Percentiles rank a stretch among this genome's conserved stretches.
These are phyloP conservation scores for Stenichneumon culpator DNA, from an alignment of 2,888 invertebrate species.

Conservation along the genomic window DNA sequence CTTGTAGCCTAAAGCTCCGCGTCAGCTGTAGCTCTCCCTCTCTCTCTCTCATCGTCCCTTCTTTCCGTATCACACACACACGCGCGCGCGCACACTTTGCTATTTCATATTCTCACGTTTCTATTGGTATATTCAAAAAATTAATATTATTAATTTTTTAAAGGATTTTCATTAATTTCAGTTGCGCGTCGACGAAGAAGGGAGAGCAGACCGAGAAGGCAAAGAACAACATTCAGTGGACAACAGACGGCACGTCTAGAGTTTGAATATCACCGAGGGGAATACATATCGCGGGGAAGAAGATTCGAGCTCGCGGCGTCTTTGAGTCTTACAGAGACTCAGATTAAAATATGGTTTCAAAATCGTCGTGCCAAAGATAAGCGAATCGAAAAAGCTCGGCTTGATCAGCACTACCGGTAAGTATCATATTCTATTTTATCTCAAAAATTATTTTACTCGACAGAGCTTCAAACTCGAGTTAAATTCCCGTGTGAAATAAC, in stretches of 20 bases:
- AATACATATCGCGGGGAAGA: conserved; percentile 96
- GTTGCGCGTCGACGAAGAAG: conserved; percentile 93
- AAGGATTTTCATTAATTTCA: conserved; percentile 82
- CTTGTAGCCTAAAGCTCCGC: conserved; percentile 73
- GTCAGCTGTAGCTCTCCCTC: conserved; percentile 53
- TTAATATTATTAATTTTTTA: background rate
- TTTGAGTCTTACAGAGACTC: conserved; percentile 90
- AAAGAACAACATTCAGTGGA: conserved; percentile 97
- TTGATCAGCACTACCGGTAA: conserved; percentile 97
- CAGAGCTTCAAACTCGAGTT: conserved; percentile 19
- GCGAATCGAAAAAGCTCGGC: conserved; percentile 97
- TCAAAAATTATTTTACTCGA: conserved; percentile 15
- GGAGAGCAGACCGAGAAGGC: conserved; percentile 94
- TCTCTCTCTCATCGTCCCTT: conserved; percentile 26
- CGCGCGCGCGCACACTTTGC: conserved; percentile 4
- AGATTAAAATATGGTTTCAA: conserved; percentile 97
- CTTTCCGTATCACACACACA: conserved; percentile 46
- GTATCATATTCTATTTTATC: conserved; percentile 14
- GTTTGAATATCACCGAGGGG: conserved; percentile 95
- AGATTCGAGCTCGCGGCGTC: conserved; percentile 92
- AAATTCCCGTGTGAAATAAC: conserved; percentile 57
- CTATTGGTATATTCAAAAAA: background rate
- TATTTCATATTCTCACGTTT: background rate
- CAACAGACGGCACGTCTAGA: conserved; percentile 97
- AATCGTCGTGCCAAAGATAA: conserved; percentile 98